Evolutionary conservation across 1,140 invertebrate genomes (phyloP).

Genomic region (Drosophila ficusphila): DNA sequence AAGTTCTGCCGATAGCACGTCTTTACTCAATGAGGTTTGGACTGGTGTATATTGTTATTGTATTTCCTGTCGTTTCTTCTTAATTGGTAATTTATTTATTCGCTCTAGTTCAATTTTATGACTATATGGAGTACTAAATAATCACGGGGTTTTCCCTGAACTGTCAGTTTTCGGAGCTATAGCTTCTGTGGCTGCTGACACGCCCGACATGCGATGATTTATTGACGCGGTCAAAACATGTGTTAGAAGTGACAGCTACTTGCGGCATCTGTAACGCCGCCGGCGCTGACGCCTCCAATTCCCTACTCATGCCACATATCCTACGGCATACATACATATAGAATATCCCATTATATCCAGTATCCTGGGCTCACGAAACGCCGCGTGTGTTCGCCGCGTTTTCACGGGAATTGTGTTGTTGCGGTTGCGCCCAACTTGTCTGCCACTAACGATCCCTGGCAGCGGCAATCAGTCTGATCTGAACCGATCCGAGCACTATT

Average conservation of each 20-base stretch:
- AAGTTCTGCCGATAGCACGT: too few relatives aligned
- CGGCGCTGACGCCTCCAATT: conserved; percentile 58
- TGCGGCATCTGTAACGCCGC: conserved; percentile 79
- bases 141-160: background rate
- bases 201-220: conserved; percentile 80
- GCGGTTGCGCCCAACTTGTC: conserved; percentile 84
- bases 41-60: too few relatives aligned
- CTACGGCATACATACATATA: background rate
- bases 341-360: conserved; percentile 8
- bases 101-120: too few relatives aligned
- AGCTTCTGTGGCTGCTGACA: conserved; percentile 48
- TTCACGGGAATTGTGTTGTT: conserved; percentile 75
- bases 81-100: too few relatives aligned
- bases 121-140: background rate
- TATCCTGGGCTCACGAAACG: conserved; percentile 34
- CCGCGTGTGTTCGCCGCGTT: conserved; percentile 72
- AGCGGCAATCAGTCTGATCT: conserved; percentile 80
- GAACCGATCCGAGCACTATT: conserved; percentile 26
- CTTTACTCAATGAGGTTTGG: too few relatives aligned
- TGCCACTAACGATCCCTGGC: conserved; percentile 81
- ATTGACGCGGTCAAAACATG: conserved; percentile 83
- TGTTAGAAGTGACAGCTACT: conserved; percentile 84
- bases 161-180: background rate
- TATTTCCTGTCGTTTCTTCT: too few relatives aligned
- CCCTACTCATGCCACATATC: conserved; percentile 5